Conservation (phyloP, 1,140 invertebrate genomes). For the Drosophila serrata region DNA sequence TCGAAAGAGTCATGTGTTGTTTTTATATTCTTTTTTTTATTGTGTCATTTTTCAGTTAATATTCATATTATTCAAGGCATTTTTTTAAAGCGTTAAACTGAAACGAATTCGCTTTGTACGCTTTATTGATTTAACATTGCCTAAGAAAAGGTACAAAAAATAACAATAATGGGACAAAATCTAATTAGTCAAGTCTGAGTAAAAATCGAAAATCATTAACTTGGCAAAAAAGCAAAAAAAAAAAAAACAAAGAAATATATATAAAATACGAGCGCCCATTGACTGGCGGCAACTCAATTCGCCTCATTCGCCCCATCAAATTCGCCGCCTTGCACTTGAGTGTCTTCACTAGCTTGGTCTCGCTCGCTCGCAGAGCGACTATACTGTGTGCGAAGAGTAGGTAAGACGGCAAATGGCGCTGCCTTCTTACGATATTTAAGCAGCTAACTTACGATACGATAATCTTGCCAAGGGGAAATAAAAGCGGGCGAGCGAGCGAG, state of each 20-base stretch:
- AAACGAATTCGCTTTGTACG: conserved; percentile 43
- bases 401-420: conserved; percentile 66
- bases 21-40: conserved; percentile 5
- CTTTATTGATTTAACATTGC: conserved; percentile 78
- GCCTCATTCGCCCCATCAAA: conserved; percentile 57
- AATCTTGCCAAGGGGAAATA: conserved; percentile 63
- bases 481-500: conserved; percentile 12
- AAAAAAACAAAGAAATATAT: neutral
- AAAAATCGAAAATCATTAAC: conserved; percentile 69
- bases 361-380: conserved; percentile 28
- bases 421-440: conserved; percentile 82
- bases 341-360: conserved; percentile 59
- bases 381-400: conserved; percentile 14
- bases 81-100: conserved; percentile 30
- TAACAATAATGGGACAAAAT: conserved; percentile 19
- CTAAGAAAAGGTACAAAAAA: conserved; percentile 50
- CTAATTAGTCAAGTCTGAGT: conserved; percentile 39
- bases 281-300: conserved; percentile 61
- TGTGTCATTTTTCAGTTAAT: conserved; percentile 6
- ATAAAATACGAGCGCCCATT: conserved; percentile 20
- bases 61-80: conserved; percentile 5
- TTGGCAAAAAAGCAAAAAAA: conserved; percentile 29
- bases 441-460: conserved; percentile 74
- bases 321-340: conserved; percentile 27
- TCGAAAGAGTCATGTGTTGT: conserved; percentile 3